Base-by-base conservation (phyloP, 2,888 invertebrate species). In the Polyommatus icarus region DNA sequence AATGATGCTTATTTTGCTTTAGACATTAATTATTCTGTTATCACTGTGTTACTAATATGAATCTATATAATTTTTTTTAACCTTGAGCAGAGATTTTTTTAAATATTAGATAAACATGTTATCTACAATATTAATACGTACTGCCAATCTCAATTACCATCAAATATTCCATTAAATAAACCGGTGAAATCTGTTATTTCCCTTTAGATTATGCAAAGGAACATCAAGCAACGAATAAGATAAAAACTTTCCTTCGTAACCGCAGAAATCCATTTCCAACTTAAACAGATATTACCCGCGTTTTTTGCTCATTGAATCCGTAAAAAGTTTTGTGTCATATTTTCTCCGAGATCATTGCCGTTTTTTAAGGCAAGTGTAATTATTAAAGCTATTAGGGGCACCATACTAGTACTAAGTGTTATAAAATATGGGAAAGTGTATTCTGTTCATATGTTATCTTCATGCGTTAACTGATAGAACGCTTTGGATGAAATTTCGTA, bases 201-300 rank as follows among this genome's bases (percentile, higher is more conserved):
- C 87, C 77, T 88, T 87, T 86, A 86, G 86, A 87, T 88, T 89
- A 89, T 88, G 87, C 85, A 84, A 84, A 85, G 87, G 87, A 85
- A 86, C 87, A 87, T 88, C 85, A 87, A 84, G 82, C 83, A 78
- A 81, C 32, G 84, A 87, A 87, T 85, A 85, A 88, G 87, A 88
- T 88, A 88, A 88, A 89, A 90, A 89, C 83, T 90, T 88, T 85
- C 82, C 82, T 83, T 85, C 87, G 87, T 89, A 87, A 91, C 90
- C 89, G 87, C 90, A 87, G 86, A 90, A 91, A 90, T 90, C 91
- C 91, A 92, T 91, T 91, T 88, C 87, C 85, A 91, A 91, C 90
- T 91, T 89, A 90, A 91, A 91, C 89, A 91, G 89, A 89, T 89
- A 88, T 89, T 87, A 80, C 83, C 85, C 84, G 71, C 82, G 83